Percentiles rank a stretch among this genome's conserved stretches.
phyloP scores from a whole-genome alignment of 2,888 invertebrate genomes.

The Plemyria rubiginata region DNA sequence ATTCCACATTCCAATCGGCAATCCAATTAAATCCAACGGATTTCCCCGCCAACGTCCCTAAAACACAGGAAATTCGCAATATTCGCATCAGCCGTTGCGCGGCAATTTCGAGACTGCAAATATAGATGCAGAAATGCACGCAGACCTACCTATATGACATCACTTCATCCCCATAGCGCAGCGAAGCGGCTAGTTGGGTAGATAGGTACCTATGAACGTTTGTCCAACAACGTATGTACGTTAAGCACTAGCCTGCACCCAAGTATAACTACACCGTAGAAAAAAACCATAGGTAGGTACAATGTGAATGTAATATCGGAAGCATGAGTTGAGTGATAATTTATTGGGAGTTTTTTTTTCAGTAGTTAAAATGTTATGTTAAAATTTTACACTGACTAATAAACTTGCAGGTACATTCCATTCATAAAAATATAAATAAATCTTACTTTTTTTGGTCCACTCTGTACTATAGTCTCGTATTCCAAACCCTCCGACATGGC shows the following conservation, averaged over 20 bases:
- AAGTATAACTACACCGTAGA: no score
- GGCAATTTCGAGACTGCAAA: conserved; percentile 57
- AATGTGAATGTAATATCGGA: no score
- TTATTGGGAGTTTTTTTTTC: no score
- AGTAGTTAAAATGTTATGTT: no score
- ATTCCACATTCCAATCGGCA: no score
- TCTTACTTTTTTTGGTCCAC: conserved; percentile 87
- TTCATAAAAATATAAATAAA: conserved; percentile 7
- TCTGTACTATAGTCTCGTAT: conserved; percentile 87
- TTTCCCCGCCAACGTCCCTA: conserved; percentile 54
- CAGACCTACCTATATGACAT: conserved; percentile 78
- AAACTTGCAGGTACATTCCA: no score
- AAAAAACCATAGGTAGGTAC: no score
- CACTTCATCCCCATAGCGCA: conserved; percentile 56
- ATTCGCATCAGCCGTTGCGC: conserved; percentile 61
- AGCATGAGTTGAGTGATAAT: no score
- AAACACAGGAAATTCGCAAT: conserved; percentile 67
- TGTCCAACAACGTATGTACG: no score
- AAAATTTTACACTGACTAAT: no score
- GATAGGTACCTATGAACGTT: conserved; percentile 32
- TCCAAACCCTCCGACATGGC: conserved; percentile 86
- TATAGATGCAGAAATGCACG: conserved; percentile 70
- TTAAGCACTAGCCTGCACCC: no score
- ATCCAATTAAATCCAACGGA: conserved; percentile 44
- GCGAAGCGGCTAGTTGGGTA: neutral